Base-by-base conservation (phyloP, 2,113 vertebrate genomes). In the Gadus chalcogrammus region DNA sequence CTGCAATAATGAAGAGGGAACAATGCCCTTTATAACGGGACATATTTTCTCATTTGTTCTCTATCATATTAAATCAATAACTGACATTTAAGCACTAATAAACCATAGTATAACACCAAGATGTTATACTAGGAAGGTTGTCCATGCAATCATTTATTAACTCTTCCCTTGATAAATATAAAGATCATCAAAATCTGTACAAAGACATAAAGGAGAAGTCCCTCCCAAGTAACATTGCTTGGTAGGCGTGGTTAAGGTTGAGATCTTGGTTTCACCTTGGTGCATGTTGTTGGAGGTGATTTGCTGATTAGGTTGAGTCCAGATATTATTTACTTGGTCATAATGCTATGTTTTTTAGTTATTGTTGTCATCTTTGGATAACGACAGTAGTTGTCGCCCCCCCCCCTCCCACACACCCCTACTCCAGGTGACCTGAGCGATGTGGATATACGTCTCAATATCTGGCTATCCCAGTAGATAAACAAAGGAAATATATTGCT, bases 251-350 rank as follows among this genome's bases (percentile, higher is more conserved):
- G 31, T 42, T 52, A 56, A 64, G 55, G 52, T 61, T 67, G 53
- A n/a, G 17, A 62, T 61, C 5, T 3, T 24, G 64, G 68, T 9
- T 28, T 73, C 65, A 58, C 17, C 55, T 53, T 64, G 69, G 64
- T 60, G 31, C 27, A 56, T 42, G 83, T 69, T 74, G 79, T 78
- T 77, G 83, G 74, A 61, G 73, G 80, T 79, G 69, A 35, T 27
- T 42, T 35, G 53, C 53, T 55, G 53, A 55, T 55, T 55, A 35
- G 53, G 12, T 55, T 2, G 53, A 55, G n/a, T 58, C 15, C 55
- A 61, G 60, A 78, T 66, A 60, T 28, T 20, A 1, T 73, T 64
- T 22, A 42, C 67, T 70, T 64, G 69, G 55, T 79, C 70, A 68
- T 38, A 17, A 67, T 64, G 55, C 55, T 48, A 63, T 58, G 61